These are phyloP conservation scores for Gadus chalcogrammus DNA, from an alignment of 2,113 vertebrate genomes.

Conservation along the genomic window DNA sequence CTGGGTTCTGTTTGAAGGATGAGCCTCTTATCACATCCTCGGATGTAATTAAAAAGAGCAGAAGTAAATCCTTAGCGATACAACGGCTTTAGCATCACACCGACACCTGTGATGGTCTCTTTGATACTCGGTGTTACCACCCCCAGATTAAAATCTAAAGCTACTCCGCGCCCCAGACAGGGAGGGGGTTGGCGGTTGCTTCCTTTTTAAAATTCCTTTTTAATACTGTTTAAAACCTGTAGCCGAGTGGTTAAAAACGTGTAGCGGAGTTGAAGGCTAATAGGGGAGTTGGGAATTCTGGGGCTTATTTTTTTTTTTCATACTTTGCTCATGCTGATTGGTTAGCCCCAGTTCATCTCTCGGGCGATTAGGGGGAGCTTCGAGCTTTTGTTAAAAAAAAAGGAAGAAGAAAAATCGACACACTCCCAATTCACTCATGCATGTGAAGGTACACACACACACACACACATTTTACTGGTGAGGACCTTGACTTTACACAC, in stretches of 20 bases:
- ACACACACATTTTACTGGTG: not conserved
- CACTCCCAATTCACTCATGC: not conserved
- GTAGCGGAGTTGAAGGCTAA: not conserved
- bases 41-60: not conserved
- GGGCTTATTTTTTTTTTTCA: conserved; percentile 20
- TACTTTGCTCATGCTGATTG: conserved; percentile 30
- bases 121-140: conserved; percentile 33
- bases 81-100: conserved; percentile 24
- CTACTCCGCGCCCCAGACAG: conserved; percentile 47
- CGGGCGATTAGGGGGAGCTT: conserved; percentile 33
- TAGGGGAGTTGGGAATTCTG: not conserved
- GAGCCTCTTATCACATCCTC: no score
- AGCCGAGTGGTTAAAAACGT: conserved; percentile 18
- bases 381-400: conserved; percentile 10
- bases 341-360: conserved; percentile 31
- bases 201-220: conserved; percentile 57
- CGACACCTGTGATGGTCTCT: conserved; percentile 20
- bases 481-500: not conserved
- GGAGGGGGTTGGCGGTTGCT: conserved; percentile 44
- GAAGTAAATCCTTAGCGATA: not conserved
- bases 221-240: conserved; percentile 42
- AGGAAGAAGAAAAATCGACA: not conserved
- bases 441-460: not conserved
- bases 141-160: conserved; percentile 59
- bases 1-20: no score